These are phyloP conservation scores for Tineola bisselliella DNA, from an alignment of 2,888 invertebrate genomes.

Conservation along the genomic window DNA sequence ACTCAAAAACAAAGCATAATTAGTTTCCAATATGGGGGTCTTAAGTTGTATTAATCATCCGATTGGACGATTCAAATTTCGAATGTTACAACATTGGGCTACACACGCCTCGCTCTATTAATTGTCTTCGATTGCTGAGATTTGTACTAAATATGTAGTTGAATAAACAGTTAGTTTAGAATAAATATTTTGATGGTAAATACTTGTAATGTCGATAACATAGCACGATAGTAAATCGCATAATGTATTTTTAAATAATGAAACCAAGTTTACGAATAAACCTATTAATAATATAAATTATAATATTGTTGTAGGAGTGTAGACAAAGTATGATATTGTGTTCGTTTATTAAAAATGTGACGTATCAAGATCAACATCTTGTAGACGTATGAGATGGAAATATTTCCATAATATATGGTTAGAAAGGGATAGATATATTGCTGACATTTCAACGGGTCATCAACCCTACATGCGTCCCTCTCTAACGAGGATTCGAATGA, in stretches of 20 bases:
- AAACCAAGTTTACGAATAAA: too few species aligned
- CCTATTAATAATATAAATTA: too few species aligned
- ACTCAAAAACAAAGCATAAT: slow-evolving; percentile 62
- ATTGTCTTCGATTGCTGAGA: too few species aligned
- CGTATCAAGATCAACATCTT: slow-evolving; percentile 69
- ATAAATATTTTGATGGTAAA: too few species aligned
- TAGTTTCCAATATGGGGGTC: slow-evolving; percentile 53
- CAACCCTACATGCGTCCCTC: slow-evolving; percentile 64
- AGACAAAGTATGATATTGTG: slow-evolving; percentile 33
- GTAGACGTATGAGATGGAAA: slow-evolving; percentile 41
- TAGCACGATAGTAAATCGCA: too few species aligned
- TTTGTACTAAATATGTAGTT: too few species aligned
- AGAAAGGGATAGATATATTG: slow-evolving; percentile 45
- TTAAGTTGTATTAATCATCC: slow-evolving; percentile 65
- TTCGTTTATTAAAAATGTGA: slow-evolving; percentile 69
- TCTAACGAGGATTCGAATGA: slow-evolving; percentile 65
- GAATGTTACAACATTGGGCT: slow-evolving; percentile 53
- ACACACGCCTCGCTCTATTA: slow-evolving; percentile 17
- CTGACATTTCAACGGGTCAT: slow-evolving; percentile 67
- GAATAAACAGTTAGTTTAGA: too few species aligned
- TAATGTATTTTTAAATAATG: too few species aligned
- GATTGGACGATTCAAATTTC: slow-evolving; percentile 44
- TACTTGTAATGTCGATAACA: too few species aligned
- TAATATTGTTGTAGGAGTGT: not conserved
- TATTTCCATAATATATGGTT: slow-evolving; percentile 20